These are phyloP conservation scores for Xanthorhoe designata DNA, from an alignment of 2,888 invertebrate genomes.

Conservation along the genomic window DNA sequence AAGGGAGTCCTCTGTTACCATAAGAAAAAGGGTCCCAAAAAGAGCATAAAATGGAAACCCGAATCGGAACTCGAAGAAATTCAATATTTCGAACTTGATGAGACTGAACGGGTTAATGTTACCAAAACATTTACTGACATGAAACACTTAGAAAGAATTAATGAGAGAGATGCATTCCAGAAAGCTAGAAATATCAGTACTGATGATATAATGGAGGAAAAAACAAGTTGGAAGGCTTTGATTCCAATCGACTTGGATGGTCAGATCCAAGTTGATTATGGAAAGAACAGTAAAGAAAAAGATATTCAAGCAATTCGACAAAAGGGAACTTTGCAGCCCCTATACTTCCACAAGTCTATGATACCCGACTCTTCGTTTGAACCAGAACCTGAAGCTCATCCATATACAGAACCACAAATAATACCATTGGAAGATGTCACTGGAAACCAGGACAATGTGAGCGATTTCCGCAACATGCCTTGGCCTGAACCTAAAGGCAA, in stretches of 20 bases:
- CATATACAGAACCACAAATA: constrained; percentile 90
- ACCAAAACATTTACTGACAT: constrained; percentile 96
- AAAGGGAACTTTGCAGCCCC: constrained; percentile 91
- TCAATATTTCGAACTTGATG: constrained; percentile 97
- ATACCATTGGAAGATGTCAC: constrained; percentile 96
- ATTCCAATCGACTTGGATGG: constrained; percentile 89
- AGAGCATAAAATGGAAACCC: constrained; percentile 92
- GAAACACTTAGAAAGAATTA: constrained; percentile 94
- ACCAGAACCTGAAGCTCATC: constrained; percentile 93
- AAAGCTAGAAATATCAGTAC: constrained; percentile 90
- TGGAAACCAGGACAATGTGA: constrained; percentile 92
- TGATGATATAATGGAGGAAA: constrained; percentile 93
- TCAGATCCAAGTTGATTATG: constrained; percentile 88
- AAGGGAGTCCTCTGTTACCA: constrained; percentile 91
- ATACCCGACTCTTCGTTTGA: constrained; percentile 95
- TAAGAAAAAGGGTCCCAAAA: constrained; percentile 92
- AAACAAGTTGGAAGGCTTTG: constrained; percentile 90
- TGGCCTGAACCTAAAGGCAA: constrained; percentile 94
- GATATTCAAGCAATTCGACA: constrained; percentile 95
- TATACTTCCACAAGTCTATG: constrained; percentile 92
- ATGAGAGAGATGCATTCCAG: constrained; percentile 94
- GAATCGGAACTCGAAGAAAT: constrained; percentile 92
- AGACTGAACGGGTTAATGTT: constrained; percentile 98
- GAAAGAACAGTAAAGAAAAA: constrained; percentile 94
- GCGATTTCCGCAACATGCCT: constrained; percentile 90